Evolutionary conservation across 2,888 invertebrate species (phyloP).

Genomic region (Hirtodrosophila alboralis): DNA sequence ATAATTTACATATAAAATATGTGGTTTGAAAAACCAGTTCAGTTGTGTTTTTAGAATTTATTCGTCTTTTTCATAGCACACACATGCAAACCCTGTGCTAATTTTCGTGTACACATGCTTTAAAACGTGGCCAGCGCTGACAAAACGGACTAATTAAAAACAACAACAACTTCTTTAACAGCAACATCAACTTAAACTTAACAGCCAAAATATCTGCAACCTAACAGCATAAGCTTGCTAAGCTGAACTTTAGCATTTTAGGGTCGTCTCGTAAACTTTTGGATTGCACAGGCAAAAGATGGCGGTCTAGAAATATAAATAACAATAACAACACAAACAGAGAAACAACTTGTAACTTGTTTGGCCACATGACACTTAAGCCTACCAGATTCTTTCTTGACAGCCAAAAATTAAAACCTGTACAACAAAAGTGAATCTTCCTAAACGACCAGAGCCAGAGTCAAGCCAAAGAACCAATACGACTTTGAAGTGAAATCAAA

Average conservation of each 20-base stretch:
- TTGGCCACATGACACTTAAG: conserved; percentile 61
- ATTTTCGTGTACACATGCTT: conserved; percentile 56
- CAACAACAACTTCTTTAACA: conserved; percentile 17
- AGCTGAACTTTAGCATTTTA: conserved; percentile 72
- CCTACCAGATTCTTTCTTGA: conserved; percentile 69
- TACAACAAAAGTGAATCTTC: conserved; percentile 74
- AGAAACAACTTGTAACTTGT: conserved; percentile 61
- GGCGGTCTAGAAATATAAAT: conserved; percentile 66
- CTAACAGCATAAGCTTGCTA: conserved; percentile 16
- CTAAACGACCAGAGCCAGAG: conserved; percentile 28
- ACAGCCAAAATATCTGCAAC: conserved; percentile 17
- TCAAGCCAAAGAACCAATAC: conserved; percentile 41
- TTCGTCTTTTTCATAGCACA: conserved; percentile 41
- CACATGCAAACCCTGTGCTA: conserved; percentile 41
- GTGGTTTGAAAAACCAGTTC: conserved; percentile 61
- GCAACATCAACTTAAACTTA: conserved; percentile 17
- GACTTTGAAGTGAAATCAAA: conserved; percentile 74
- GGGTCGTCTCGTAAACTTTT: conserved; percentile 44
- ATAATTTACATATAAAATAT: conserved; percentile 61
- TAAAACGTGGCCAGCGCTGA: conserved; percentile 18
- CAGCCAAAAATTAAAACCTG: conserved; percentile 57
- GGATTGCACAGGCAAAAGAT: conserved; percentile 20
- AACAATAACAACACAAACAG: conserved; percentile 32
- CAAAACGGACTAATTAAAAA: conserved; percentile 59
- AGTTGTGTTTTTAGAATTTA: conserved; percentile 59